Evolutionary conservation across 2,797 vertebrate genomes (phyloP), one percentile per base, ranked within the genome.

Genomic region (Acrossocheilus fasciatus): DNA sequence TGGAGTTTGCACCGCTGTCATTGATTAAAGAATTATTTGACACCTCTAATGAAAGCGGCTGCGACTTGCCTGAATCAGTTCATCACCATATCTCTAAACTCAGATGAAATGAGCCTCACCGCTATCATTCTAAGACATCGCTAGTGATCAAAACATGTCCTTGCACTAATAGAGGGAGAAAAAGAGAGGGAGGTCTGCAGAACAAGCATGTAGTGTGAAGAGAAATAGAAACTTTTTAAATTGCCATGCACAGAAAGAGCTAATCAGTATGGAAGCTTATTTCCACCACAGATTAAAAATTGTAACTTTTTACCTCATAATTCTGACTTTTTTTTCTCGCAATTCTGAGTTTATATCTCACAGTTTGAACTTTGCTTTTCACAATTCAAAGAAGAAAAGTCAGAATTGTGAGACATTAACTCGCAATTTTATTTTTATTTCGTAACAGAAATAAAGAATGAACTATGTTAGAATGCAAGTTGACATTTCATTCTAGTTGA

Each of bases 11-110:
- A 74, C 82, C 30, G 45, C 83, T 82, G 59, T 45, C 69, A 87
- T 69, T 86, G 88, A 91, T 88, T 90, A 90, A 90, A 90, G 78
- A 83, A 87, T 88, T 87, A 88, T 89, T 79, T 83, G 80, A 85
- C 89, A 87, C 64, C n/a, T 87, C 79, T 87, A 87, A 91, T 87
- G 76, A 88, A 85, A 78, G 77, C 17, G 2, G 20, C 75, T 83
- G 83, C 41, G 47, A 81, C 81, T 80, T 82, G 75, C 78, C 47
- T 68, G 74, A 83, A 82, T 70, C 78, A 80, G 62, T 86, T 89
- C 70, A 73, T 72, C 30, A 82, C 86, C 76, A 84, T 69, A 39
- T 70, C 74, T 59, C 43, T 66, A 39, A 70, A 83, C 18, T 83
- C 23, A 17, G 39, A 81, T 70, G 41, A 84, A 84, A 87, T 81